Conservation (phyloP, 2,888 invertebrate species). For the Brenthis daphne region DNA sequence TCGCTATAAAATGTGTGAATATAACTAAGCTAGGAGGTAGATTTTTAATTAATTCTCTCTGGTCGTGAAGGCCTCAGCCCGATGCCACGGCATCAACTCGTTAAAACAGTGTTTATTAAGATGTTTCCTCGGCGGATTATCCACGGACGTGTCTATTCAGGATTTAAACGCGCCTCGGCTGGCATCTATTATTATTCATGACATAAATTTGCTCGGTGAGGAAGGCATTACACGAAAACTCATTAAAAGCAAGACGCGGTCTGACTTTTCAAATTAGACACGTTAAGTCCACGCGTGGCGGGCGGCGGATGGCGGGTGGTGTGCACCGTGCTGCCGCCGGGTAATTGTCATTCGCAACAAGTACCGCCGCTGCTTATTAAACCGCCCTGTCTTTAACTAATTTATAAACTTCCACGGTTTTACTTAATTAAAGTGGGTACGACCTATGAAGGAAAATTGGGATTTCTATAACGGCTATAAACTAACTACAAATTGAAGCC, state of each 20-base stretch:
- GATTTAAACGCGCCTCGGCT: constrained; percentile 75
- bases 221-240: constrained; percentile 80
- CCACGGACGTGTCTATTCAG: constrained; percentile 68
- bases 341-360: constrained; percentile 75
- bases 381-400: constrained; percentile 68
- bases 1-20: constrained; percentile 21
- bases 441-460: constrained; percentile 30
- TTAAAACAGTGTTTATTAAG: constrained; percentile 69
- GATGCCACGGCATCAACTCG: constrained; percentile 53
- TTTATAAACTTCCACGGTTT: constrained; percentile 54
- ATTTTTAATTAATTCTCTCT: constrained; percentile 34
- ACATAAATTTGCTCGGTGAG: constrained; percentile 77
- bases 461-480: constrained; percentile 21
- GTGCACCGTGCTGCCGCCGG: constrained; percentile 38
- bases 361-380: constrained; percentile 71
- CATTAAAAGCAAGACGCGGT: constrained; percentile 79
- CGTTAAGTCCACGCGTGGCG: constrained; percentile 81
- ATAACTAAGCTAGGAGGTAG: constrained; percentile 21
- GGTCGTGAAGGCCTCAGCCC: constrained; percentile 26
- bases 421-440: constrained; percentile 35
- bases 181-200: constrained; percentile 79
- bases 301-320: constrained; percentile 28
- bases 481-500: constrained; percentile 12
- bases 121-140: constrained; percentile 71
- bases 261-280: constrained; percentile 80